Percentiles rank a stretch among this genome's conserved stretches.
phyloP scores from a whole-genome alignment of 2,113 vertebrate species.

The Elephantulus edwardii region DNA sequence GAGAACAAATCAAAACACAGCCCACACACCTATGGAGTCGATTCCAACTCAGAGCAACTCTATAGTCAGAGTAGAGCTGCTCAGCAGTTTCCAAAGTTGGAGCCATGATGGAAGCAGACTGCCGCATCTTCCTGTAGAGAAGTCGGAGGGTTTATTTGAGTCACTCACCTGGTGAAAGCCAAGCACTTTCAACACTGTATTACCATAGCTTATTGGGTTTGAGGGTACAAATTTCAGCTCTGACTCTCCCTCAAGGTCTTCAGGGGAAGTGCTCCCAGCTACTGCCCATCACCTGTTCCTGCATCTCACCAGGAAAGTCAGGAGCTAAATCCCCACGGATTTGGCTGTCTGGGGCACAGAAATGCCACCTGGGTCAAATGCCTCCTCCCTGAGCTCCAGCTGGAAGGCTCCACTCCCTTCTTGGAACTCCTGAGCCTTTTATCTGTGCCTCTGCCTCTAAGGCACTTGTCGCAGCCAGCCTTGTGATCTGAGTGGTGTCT shows the following conservation, averaged over 20 bases:
- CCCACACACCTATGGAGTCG: neutral
- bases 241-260: slow-evolving; percentile 33
- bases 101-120: neutral
- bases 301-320: slow-evolving; percentile 44
- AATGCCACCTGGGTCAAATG: slow-evolving; percentile 72
- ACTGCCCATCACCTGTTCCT: slow-evolving; percentile 45
- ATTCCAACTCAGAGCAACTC: neutral
- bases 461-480: slow-evolving; percentile 49
- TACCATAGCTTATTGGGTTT: neutral
- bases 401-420: slow-evolving; percentile 63
- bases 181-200: neutral
- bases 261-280: neutral
- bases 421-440: slow-evolving; percentile 58
- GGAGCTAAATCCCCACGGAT: slow-evolving; percentile 68
- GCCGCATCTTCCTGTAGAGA: neutral
- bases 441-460: slow-evolving; percentile 32
- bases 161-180: neutral
- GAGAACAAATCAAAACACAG: neutral
- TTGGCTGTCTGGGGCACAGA: slow-evolving; percentile 67
- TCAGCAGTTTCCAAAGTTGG: neutral
- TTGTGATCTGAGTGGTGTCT: slow-evolving; percentile 58
- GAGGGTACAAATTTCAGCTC: neutral
- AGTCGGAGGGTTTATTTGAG: neutral
- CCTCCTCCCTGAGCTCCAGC: slow-evolving; percentile 54
- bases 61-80: neutral